phyloP scores from a whole-genome alignment of 1,140 invertebrate genomes.

The Metaphire vulgaris region DNA sequence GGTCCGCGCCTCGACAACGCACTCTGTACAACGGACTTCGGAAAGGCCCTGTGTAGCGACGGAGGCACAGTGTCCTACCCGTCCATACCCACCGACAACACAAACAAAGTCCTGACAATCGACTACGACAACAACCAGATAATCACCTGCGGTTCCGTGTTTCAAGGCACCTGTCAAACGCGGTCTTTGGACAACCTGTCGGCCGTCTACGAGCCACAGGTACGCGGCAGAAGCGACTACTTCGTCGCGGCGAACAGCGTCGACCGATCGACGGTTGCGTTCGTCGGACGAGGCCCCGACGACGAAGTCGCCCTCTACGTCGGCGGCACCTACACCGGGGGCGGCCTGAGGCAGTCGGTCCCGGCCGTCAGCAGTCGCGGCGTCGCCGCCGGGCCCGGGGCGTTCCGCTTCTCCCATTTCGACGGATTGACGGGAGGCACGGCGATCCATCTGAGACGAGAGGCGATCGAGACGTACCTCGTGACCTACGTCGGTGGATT shows the following conservation, averaged over 20 bases:
- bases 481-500: constrained; percentile 83
- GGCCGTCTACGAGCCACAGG: constrained; percentile 55
- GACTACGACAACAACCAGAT: constrained; percentile 80
- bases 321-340: constrained; percentile 52
- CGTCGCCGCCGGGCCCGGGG: constrained; percentile 22
- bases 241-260: constrained; percentile 91
- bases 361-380: constrained; percentile 32
- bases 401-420: constrained; percentile 6
- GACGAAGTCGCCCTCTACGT: constrained; percentile 87
- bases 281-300: constrained; percentile 75
- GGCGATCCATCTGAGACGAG: background rate
- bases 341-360: constrained; percentile 58
- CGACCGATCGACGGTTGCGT: constrained; percentile 87
- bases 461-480: background rate
- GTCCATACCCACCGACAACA: constrained; percentile 65
- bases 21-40: constrained; percentile 30
- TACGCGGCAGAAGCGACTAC: background rate
- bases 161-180: constrained; percentile 79
- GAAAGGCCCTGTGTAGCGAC: constrained; percentile 9
- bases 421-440: constrained; percentile 6
- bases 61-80: constrained; percentile 8
- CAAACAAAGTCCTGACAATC: constrained; percentile 91
- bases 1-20: constrained; percentile 39
- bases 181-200: constrained; percentile 81
- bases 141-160: constrained; percentile 87